These are phyloP conservation scores for Tetramorium bicarinatum DNA, from an alignment of 2,888 invertebrate genomes.

Conservation along the genomic window DNA sequence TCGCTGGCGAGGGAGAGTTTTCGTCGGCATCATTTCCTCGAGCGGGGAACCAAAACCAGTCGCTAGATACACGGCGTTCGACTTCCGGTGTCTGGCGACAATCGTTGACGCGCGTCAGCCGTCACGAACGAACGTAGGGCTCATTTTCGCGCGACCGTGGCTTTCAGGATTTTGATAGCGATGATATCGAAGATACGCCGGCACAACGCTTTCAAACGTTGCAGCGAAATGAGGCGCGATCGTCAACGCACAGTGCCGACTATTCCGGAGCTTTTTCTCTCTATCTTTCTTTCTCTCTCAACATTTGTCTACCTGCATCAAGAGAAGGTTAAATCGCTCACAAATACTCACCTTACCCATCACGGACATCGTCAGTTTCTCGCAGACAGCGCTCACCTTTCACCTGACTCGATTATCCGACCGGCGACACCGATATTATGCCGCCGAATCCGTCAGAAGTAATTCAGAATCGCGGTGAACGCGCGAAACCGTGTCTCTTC, in stretches of 20 bases:
- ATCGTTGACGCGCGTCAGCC: not conserved
- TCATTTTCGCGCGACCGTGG: not conserved
- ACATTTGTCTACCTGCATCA: not conserved
- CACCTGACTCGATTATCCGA: conserved; percentile 42
- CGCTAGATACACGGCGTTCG: not conserved
- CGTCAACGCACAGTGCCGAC: not conserved
- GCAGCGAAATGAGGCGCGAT: not conserved
- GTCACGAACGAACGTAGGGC: not conserved
- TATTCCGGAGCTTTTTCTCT: not conserved
- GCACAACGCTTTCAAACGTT: not conserved
- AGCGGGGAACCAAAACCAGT: no score
- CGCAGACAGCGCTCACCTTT: conserved; percentile 60
- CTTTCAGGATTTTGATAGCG: not conserved
- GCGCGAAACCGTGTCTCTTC: conserved; percentile 84
- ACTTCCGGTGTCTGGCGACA: not conserved
- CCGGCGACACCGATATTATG: conserved; percentile 17
- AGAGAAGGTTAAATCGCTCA: conserved; percentile 46
- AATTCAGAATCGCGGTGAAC: conserved; percentile 80
- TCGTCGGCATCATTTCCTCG: not conserved
- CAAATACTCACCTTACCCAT: conserved; percentile 84
- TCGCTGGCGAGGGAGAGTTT: not conserved
- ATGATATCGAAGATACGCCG: not conserved
- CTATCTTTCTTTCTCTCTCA: not conserved
- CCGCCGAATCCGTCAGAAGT: conserved; percentile 69
- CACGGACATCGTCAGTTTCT: conserved; percentile 82